Evolutionary conservation across 1,140 invertebrate species (phyloP).

Genomic region (Myzus persicae): DNA sequence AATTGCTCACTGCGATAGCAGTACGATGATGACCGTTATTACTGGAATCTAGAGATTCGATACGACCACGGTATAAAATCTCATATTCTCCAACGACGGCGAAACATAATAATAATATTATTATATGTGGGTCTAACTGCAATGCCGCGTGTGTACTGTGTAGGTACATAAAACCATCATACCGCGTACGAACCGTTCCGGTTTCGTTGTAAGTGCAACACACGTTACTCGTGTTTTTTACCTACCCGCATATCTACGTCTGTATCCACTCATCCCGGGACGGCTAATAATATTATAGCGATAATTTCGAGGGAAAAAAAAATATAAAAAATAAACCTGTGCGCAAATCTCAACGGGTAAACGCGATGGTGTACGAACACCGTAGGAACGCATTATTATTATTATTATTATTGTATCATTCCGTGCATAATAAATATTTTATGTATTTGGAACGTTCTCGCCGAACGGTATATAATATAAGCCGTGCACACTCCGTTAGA

Average conservation of each 20-base stretch:
- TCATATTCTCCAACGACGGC: not conserved
- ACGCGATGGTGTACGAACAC: not conserved
- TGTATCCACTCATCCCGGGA: not conserved
- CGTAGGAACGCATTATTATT: not conserved
- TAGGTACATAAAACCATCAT: not conserved
- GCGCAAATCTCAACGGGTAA: not conserved
- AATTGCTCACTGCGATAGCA: not conserved
- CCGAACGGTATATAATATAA: not conserved
- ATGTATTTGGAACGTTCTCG: conserved; percentile 19
- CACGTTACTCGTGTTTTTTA: not conserved
- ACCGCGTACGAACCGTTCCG: not conserved
- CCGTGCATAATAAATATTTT: not conserved
- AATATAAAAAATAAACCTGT: not conserved
- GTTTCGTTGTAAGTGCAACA: not conserved
- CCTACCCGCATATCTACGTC: not conserved
- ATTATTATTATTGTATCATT: not conserved
- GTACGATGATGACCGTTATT: not conserved
- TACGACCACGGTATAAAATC: not conserved
- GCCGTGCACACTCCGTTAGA: not conserved
- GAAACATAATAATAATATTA: not conserved
- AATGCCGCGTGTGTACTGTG: not conserved
- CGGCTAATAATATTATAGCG: not conserved
- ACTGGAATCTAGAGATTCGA: not conserved
- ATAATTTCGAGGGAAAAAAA: not conserved
- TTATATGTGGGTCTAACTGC: not conserved